Percentiles rank a stretch among this genome's conserved stretches.
phyloP scores from a whole-genome alignment of 1,140 invertebrate species.

The Formica selysi region DNA sequence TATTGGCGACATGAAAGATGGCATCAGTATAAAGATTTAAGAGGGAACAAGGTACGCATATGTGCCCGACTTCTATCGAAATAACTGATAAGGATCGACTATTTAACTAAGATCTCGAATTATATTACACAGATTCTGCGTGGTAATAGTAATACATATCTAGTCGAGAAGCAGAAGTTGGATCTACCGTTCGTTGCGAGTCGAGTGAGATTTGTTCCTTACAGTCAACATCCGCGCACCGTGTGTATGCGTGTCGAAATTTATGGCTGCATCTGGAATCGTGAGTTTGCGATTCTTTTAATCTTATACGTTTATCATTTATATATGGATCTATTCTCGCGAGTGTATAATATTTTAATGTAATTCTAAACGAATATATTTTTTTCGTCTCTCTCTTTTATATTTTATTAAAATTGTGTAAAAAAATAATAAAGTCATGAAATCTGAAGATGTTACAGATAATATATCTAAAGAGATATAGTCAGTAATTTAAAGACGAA shows the following conservation, averaged over 20 bases:
- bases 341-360: no score
- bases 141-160: constrained; percentile 97
- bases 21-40: constrained; percentile 92
- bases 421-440: not conserved
- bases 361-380: no score
- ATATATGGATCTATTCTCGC: no score
- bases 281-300: constrained; percentile 88
- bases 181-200: constrained; percentile 95
- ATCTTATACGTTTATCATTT: not conserved
- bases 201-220: constrained; percentile 95
- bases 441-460: not conserved
- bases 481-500: not conserved
- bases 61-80: no score
- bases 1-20: constrained; percentile 93
- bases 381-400: no score
- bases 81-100: constrained; percentile 4
- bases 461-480: not conserved
- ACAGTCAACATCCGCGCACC: constrained; percentile 94
- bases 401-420: no score
- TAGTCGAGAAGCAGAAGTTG: constrained; percentile 92
- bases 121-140: constrained; percentile 90
- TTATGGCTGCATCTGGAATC: constrained; percentile 94
- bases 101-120: not conserved
- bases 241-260: constrained; percentile 97
- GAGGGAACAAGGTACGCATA: constrained; percentile 90